phyloP scores from a whole-genome alignment of 2,797 vertebrate species.

The Siniperca scherzeri region DNA sequence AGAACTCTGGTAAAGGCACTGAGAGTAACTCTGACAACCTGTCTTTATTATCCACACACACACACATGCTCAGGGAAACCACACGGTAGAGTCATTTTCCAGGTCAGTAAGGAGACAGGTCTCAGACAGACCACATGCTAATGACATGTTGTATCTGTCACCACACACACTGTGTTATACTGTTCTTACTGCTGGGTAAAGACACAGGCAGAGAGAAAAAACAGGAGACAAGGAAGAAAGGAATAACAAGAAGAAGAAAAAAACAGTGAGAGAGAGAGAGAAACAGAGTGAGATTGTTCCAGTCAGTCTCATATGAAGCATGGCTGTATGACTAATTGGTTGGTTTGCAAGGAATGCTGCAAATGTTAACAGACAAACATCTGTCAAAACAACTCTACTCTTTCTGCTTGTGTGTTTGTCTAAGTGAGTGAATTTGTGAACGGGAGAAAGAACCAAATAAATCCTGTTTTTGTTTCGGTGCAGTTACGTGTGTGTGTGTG shows the following conservation, averaged over 20 bases:
- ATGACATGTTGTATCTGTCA: slow-evolving; percentile 37
- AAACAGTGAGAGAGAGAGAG: not conserved
- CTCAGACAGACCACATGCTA: slow-evolving; percentile 55
- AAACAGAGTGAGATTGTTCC: slow-evolving; percentile 21
- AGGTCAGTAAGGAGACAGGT: slow-evolving; percentile 38
- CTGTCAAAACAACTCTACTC: slow-evolving; percentile 59
- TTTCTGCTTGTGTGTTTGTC: slow-evolving; percentile 59
- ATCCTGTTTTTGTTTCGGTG: slow-evolving; percentile 26
- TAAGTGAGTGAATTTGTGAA: slow-evolving; percentile 36
- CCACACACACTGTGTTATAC: slow-evolving; percentile 18
- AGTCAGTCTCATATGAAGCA: slow-evolving; percentile 54
- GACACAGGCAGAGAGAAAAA: slow-evolving; percentile 1
- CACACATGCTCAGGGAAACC: slow-evolving; percentile 19
- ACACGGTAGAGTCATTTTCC: slow-evolving; percentile 40
- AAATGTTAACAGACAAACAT: slow-evolving; percentile 64
- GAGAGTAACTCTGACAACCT: slow-evolving; percentile 17
- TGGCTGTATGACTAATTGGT: slow-evolving; percentile 69
- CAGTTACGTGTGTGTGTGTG: not conserved
- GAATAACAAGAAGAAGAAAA: not conserved
- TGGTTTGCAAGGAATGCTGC: slow-evolving; percentile 71
- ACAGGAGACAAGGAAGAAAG: slow-evolving; percentile 4
- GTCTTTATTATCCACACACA: slow-evolving; percentile 32
- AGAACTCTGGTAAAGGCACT: not conserved
- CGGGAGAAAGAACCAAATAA: slow-evolving; percentile 18
- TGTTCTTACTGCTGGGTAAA: not conserved